Evolutionary conservation across 1,140 invertebrate species (phyloP), one percentile per base, ranked within the genome.

Genomic region (Brachionus sp.): DNA sequence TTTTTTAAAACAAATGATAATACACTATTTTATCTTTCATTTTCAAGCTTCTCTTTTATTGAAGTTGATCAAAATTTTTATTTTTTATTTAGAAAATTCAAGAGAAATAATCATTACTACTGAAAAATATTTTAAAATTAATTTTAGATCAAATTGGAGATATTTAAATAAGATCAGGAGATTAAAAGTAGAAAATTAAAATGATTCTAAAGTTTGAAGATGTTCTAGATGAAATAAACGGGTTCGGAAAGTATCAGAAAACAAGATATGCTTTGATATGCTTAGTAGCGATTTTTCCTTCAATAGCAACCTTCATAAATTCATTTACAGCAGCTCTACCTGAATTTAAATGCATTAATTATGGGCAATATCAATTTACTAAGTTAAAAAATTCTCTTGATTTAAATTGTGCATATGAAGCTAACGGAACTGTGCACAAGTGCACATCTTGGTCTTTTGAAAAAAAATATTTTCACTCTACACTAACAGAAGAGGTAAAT

Each of bases 311-410:
- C 23, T 82, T 64, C 64, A 82, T 64, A 25, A 33, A 82, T 33
- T 66, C 78, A n/a, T 82, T 82, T 82, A 35, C 35, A 35, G 78
- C 78, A 23, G 57, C 78, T 64, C 19, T 64, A 44, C 78, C 64
- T 9, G 57, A 64, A 39, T 82, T 73, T 44, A 73, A 7, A 73
- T 73, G 68, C 37, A 73, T 25, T 7, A 73, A 73, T n/a, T 7
- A 73, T 73, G 23, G 16, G 2, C 4, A 25, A 73, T 16, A 42
- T 16, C n/a, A 73, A 44, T 73, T 44, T 7, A 0, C 19, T 16
- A 44, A 16, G 16, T 6, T 7, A 23, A 64, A 25, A 2, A 64
- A 64, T 5, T 13, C 12, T 5, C 19, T 64, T 33, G 25, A 64
- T 16, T 35, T 39, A 5, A 73, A 73, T 19, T 73, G 68, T 73